Conservation (phyloP, 2,113 vertebrate species). For the Thamnaconus septentrionalis region DNA sequence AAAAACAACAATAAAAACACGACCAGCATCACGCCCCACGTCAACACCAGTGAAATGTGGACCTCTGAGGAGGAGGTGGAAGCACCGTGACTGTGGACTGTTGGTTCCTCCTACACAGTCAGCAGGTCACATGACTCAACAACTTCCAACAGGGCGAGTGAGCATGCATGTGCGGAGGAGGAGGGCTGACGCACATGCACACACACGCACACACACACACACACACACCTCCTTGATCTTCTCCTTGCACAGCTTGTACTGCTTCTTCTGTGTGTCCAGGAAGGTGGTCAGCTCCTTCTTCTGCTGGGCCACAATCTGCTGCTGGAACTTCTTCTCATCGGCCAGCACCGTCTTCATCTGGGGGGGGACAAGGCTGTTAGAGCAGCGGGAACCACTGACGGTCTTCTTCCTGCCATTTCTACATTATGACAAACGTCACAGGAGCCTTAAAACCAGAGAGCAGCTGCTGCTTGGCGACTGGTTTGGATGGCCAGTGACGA, state of each 20-base stretch:
- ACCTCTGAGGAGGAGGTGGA: slow-evolving; percentile 20
- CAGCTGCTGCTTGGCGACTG: no score
- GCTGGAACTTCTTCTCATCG: slow-evolving; percentile 99
- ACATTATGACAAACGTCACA: no score
- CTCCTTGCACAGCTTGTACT: slow-evolving; percentile 99
- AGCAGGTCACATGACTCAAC: slow-evolving; percentile 62
- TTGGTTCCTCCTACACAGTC: slow-evolving; percentile 24
- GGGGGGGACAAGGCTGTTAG: neutral
- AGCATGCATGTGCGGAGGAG: slow-evolving; percentile 42
- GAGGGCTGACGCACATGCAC: slow-evolving; percentile 42
- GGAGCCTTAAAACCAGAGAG: no score
- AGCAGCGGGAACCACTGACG: neutral
- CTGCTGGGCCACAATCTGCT: slow-evolving; percentile 97
- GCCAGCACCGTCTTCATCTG: slow-evolving; percentile 91
- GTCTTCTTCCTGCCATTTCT: no score
- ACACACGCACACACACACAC: slow-evolving; percentile 14
- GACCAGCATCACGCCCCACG: no score
- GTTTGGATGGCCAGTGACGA: no score
- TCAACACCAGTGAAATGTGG: no score
- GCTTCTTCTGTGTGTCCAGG: slow-evolving; percentile 98
- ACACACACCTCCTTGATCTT: slow-evolving; percentile 95
- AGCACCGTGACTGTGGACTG: slow-evolving; percentile 6
- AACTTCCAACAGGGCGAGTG: slow-evolving; percentile 15
- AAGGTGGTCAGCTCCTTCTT: slow-evolving; percentile 99
- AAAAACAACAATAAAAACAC: no score